Base-by-base conservation (phyloP, 1,140 invertebrate species). In the Zaprionus lachaisei region DNA sequence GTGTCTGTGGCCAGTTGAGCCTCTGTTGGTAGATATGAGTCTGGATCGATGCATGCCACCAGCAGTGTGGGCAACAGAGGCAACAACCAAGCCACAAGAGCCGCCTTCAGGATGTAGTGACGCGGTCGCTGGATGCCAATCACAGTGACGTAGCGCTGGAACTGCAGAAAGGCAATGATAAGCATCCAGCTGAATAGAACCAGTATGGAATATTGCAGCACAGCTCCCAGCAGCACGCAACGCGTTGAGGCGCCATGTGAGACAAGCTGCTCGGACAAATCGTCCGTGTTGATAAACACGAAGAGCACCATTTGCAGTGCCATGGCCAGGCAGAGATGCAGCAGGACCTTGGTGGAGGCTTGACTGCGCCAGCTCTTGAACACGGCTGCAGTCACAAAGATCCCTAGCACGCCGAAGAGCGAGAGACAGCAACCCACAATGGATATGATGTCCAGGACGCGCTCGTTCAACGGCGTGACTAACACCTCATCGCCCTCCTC, bases 141-240 rank as follows among this genome's bases (percentile, higher is more conserved):
- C 17, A 95, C 94, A 57, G 93, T 91, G 0, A 95, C 95, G 77
- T 95, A 95, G 68, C 95, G 93, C 62, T 94, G 93, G 84, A 95
- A 95, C 86, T 96, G 95, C 58, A 96, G 90, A 51, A 94, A 85
- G 2, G 95, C 95, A 6, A 95, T 95, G 20, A 95, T 94, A n/a
- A 95, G 79, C 95, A 95, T 95, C 95, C 95, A 96, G 79, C 93
- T 94, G 80, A 95, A 95, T 62, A 95, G 94, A 2, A 94, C 94
- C 34, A 95, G 79, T 31, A 95, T 93, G 7, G 94, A 93, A 82
- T 95, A 96, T 77, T 95, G 95, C 47, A 95, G 83, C 24, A 94
- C 41, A 9, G 93, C 93, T 15, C 95, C 95, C 15, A 95, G 80
- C n/a, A 93, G 55, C n/a, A 94, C 92, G 70, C 94, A 95, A 0